Conservation (phyloP, 2,888 invertebrate genomes). For the Nephrotoma appendiculata region DNA sequence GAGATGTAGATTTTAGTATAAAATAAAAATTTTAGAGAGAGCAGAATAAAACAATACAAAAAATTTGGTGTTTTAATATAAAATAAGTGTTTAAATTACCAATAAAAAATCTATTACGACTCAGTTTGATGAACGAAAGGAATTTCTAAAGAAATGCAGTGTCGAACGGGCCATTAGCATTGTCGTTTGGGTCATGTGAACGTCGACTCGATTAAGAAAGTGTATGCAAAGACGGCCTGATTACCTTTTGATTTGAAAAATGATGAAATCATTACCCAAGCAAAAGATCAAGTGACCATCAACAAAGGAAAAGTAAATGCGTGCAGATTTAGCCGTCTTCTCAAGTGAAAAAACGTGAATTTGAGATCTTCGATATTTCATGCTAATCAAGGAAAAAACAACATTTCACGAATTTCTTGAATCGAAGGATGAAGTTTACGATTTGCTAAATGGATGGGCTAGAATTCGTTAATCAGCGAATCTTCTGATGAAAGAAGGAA, state of each 20-base stretch:
- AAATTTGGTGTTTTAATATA: too few species aligned
- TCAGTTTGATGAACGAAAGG: too few species aligned
- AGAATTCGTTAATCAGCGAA: background rate
- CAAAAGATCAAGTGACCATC: background rate
- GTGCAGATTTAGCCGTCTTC: conserved; percentile 8
- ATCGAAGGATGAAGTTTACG: background rate
- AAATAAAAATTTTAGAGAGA: too few species aligned
- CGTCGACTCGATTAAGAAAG: background rate
- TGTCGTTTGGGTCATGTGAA: conserved; percentile 12
- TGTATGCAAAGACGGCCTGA: background rate
- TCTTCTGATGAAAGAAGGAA: background rate
- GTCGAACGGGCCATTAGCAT: too few species aligned
- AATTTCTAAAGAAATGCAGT: too few species aligned
- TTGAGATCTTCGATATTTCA: conserved; percentile 11
- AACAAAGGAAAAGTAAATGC: conserved; percentile 9
- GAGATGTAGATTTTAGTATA: too few species aligned
- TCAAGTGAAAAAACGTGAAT: conserved; percentile 3
- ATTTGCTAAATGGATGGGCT: background rate
- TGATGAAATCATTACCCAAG: background rate
- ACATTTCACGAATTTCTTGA: background rate
- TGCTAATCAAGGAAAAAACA: conserved; percentile 13
- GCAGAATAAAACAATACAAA: too few species aligned
- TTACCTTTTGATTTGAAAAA: background rate
- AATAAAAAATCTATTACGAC: too few species aligned
- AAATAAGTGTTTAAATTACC: too few species aligned